These are phyloP conservation scores for Meloidogyne exigua DNA, from an alignment of 1,140 invertebrate genomes.

Conservation along the genomic window DNA sequence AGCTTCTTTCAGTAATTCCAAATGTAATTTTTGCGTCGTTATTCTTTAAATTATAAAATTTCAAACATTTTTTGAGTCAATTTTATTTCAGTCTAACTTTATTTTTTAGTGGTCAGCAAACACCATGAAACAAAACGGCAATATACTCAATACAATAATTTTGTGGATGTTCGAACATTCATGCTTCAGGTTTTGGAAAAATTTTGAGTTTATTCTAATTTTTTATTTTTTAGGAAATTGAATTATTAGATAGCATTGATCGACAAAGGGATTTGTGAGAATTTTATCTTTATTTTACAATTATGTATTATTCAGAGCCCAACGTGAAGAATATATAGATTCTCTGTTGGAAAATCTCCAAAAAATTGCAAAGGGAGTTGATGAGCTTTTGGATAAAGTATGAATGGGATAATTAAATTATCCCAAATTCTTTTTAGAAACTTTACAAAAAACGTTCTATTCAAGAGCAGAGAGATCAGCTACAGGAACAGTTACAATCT, in stretches of 20 bases:
- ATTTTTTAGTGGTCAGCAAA: constrained; percentile 77
- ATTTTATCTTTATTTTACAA: constrained; percentile 65
- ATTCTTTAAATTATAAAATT: no score
- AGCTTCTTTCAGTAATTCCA: no score
- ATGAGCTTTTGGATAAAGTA: constrained; percentile 48
- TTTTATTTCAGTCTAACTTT: not conserved
- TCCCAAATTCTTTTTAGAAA: constrained; percentile 21
- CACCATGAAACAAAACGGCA: constrained; percentile 95
- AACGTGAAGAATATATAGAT: constrained; percentile 48
- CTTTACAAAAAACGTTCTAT: constrained; percentile 30
- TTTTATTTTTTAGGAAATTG: constrained; percentile 85
- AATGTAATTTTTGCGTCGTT: no score
- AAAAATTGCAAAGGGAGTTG: constrained; percentile 64
- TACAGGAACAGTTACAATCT: constrained; percentile 30
- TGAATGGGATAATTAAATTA: not conserved
- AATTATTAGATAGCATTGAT: constrained; percentile 85
- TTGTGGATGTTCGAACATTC: constrained; percentile 79
- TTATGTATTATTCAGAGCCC: constrained; percentile 43
- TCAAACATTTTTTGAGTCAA: no score
- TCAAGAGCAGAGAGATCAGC: constrained; percentile 33
- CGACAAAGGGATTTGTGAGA: constrained; percentile 82
- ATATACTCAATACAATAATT: constrained; percentile 89
- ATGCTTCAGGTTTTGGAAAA: not conserved
- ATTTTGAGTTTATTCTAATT: constrained; percentile 58
- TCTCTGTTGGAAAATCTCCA: constrained; percentile 59